Base-by-base conservation (phyloP, 2,797 vertebrate species). In the Glossophaga mutica region DNA sequence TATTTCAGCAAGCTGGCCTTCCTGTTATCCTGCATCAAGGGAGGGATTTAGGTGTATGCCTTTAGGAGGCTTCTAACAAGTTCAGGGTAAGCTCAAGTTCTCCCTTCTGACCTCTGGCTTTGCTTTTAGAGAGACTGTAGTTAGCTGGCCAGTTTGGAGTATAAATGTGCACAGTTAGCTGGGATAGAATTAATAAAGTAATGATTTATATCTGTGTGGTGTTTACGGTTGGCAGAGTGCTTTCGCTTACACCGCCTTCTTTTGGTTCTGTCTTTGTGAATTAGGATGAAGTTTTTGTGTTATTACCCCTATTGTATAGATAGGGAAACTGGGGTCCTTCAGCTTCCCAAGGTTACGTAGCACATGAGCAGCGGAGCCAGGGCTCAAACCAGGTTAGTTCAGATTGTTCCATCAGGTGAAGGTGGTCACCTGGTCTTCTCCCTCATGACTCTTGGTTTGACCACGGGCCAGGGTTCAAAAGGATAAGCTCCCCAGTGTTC, bases 401-500 rank as follows among this genome's bases (percentile, higher is more conserved):
- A 74, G 83, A 81, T 88, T 57, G 85, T 94, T 92, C 79, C 87
- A 84, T 89, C 94, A 74, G 48, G 94, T 88, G 90, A 92, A 84
- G 57, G 57, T 93, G 95, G 96, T 95, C 97, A 96, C 88, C 95
- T 97, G 90, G 94, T 94, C 90, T 94, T 88, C 87, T 95, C 55
- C 81, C 90, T 96, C 89, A 85, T 93, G 92, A 97, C 94, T 97
- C 85, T 88, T 84, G 78, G 94, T 92, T 79, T 96, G 93, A 97
- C 91, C 81, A 95, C 94, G 96, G 92, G 95, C 94, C 95, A 97
- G 95, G 46, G 96, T 97, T 97, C 97, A 97, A 97, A 97, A 96
- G 96, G 96, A 89, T 97, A 97, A 96, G 48, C 55, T 94, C 57
- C 22, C 65, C 37, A 71, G 83, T 57, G 68, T 85, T 81, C 83